Evolutionary conservation across 2,888 invertebrate genomes (phyloP).

Genomic region (Biston betularia): DNA sequence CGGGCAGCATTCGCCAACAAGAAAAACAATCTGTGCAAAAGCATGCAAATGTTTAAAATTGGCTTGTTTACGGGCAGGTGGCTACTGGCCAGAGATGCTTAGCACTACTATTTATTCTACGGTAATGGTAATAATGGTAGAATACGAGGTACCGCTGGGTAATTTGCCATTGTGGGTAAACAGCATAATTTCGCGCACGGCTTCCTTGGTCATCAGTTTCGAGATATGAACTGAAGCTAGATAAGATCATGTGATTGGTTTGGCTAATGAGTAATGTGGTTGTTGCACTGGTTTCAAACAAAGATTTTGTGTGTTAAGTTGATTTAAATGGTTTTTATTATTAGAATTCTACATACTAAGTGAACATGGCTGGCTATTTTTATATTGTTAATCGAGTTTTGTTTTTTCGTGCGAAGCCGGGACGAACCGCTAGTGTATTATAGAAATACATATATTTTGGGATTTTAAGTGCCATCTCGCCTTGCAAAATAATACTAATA

Average conservation of each 20-base stretch:
- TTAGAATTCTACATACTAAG: too few relatives aligned
- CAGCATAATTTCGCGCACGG: constrained; percentile 62
- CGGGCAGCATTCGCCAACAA: constrained; percentile 55
- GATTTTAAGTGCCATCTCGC: too few relatives aligned
- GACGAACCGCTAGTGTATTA: too few relatives aligned
- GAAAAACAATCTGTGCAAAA: constrained; percentile 71
- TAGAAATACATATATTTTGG: too few relatives aligned
- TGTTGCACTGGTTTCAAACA: background rate
- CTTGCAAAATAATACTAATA: too few relatives aligned
- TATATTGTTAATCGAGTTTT: too few relatives aligned
- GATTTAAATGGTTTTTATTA: too few relatives aligned
- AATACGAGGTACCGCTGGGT: constrained; percentile 23
- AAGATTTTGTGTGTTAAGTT: too few relatives aligned
- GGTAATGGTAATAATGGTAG: constrained; percentile 20
- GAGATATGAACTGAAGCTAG: constrained; percentile 6
- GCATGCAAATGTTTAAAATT: constrained; percentile 71
- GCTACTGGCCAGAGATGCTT: constrained; percentile 57
- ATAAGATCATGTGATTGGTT: constrained; percentile 15
- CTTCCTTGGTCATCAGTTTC: constrained; percentile 65
- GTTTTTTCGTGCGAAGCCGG: too few relatives aligned
- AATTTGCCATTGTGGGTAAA: constrained; percentile 71
- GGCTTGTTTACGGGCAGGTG: constrained; percentile 72
- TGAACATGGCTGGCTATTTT: too few relatives aligned
- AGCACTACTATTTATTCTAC: constrained; percentile 2
- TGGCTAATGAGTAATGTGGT: background rate